Conservation (phyloP, 1,140 invertebrate species). For the Melanaphis sacchari region DNA sequence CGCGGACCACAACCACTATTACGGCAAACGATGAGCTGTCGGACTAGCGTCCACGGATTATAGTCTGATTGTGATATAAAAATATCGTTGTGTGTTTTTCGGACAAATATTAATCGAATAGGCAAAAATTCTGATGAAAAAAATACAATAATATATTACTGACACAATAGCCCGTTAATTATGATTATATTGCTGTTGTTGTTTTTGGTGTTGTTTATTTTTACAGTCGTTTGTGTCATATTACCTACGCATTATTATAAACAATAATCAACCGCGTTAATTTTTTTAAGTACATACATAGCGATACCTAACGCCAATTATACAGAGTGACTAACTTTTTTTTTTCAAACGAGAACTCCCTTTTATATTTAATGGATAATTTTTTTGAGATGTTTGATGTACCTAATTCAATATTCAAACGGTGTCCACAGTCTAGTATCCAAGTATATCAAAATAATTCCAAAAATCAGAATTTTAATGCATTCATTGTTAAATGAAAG, state of each 20-base stretch:
- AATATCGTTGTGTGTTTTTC: not conserved
- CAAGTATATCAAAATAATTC: too few species aligned
- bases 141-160: not conserved
- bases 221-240: not conserved
- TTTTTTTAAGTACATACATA: not conserved
- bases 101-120: not conserved
- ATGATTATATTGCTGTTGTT: too few species aligned
- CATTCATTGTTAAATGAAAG: too few species aligned
- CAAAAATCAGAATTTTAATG: too few species aligned
- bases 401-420: too few species aligned
- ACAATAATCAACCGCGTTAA: not conserved
- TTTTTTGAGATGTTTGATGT: too few species aligned
- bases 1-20: not conserved
- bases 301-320: too few species aligned
- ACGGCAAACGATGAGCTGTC: not conserved
- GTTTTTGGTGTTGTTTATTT: not conserved
- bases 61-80: not conserved
- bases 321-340: too few species aligned
- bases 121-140: not conserved
- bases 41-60: not conserved
- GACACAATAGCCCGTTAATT: not conserved
- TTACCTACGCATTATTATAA: not conserved
- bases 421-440: too few species aligned
- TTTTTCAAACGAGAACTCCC: too few species aligned
- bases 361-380: too few species aligned